phyloP scores from a whole-genome alignment of 2,888 invertebrate genomes.

The Polyommatus iphigenia region DNA sequence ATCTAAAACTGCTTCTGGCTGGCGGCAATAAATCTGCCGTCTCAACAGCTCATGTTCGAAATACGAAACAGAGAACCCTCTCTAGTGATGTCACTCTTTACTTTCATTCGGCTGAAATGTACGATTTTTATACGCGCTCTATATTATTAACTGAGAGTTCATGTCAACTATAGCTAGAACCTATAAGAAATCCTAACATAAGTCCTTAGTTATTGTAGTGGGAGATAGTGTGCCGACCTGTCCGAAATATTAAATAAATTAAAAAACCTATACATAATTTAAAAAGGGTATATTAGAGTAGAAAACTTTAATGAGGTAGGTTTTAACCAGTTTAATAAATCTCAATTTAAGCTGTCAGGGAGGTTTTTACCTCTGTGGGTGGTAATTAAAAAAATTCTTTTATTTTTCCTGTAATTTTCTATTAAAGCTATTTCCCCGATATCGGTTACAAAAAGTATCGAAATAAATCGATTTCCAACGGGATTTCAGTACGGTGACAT shows the following conservation, averaged over 20 bases:
- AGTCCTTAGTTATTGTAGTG: too few relatives aligned
- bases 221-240: neutral
- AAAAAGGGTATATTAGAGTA: neutral
- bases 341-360: neutral
- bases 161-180: too few relatives aligned
- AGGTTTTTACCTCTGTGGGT: neutral
- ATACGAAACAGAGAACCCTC: constrained; percentile 28
- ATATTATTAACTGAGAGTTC: too few relatives aligned
- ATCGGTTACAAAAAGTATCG: neutral
- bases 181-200: too few relatives aligned
- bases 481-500: constrained; percentile 50
- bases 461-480: constrained; percentile 56
- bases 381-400: neutral
- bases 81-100: constrained; percentile 26
- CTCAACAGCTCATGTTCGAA: constrained; percentile 61
- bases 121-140: neutral
- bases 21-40: constrained; percentile 74
- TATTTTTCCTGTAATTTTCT: neutral
- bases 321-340: constrained; percentile 3
- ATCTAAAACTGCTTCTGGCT: constrained; percentile 53
- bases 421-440: neutral
- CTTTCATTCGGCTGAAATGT: neutral
- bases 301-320: neutral
- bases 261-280: neutral
- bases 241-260: neutral